Conservation (phyloP, 30 jellyfish, hydroid and myxozoan species). For the Sanderia malayensis region DNA sequence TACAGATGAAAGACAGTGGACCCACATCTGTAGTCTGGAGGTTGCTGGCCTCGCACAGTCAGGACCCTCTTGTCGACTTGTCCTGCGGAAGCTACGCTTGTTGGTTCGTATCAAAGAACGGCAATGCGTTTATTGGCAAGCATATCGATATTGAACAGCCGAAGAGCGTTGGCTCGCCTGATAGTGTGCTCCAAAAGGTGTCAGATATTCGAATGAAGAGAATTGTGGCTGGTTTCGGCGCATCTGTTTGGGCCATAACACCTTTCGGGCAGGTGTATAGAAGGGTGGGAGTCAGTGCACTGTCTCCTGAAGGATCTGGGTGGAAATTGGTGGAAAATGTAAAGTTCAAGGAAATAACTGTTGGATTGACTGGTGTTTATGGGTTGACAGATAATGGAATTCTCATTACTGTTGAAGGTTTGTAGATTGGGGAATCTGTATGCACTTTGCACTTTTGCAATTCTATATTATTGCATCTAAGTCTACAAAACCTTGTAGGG, state of each 20-base stretch:
- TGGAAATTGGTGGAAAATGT: constrained; percentile 32
- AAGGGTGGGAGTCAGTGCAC: constrained; percentile 45
- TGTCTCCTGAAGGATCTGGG: constrained; percentile 56
- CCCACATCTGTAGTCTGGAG: constrained; percentile 38
- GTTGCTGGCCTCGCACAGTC: constrained; percentile 10
- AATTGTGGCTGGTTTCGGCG: constrained; percentile 75
- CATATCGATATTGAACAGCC: constrained; percentile 15
- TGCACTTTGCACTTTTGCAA: no score
- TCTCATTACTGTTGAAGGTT: constrained; percentile 60
- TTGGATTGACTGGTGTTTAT: constrained; percentile 73
- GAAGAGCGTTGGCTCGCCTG: not conserved
- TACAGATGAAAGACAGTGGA: constrained; percentile 13
- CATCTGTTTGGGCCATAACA: constrained; percentile 67
- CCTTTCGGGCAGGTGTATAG: constrained; percentile 52
- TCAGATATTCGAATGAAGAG: constrained; percentile 7
- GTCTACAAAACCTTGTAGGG: no score
- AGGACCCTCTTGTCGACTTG: constrained; percentile 24
- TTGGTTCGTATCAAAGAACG: constrained; percentile 39
- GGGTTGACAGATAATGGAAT: constrained; percentile 69
- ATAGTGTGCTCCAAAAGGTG: not conserved
- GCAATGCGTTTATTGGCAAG: constrained; percentile 20
- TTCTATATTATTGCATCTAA: no score
- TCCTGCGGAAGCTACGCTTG: constrained; percentile 78
- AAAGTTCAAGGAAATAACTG: constrained; percentile 33
- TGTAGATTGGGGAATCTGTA: no score